Conservation (phyloP, 2,888 invertebrate species). For the Noctua comes region DNA sequence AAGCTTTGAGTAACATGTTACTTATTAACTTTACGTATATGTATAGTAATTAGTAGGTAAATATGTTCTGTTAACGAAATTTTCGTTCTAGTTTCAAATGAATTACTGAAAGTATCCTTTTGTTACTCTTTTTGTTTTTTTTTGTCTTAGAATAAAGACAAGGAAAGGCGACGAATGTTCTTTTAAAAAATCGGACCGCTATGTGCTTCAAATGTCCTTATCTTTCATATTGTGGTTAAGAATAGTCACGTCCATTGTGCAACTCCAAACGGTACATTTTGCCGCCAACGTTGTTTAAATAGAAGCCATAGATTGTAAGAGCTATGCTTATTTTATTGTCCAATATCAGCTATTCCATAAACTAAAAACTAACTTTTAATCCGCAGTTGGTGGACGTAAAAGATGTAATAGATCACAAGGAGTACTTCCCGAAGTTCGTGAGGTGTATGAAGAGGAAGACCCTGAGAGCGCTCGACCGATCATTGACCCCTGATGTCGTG, state of each 20-base stretch:
- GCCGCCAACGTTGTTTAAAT: not conserved
- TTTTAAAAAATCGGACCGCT: not conserved
- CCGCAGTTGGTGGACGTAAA: conserved; percentile 84
- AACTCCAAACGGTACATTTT: not conserved
- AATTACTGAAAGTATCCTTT: not conserved
- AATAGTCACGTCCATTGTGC: not conserved
- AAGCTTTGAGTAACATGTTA: not conserved
- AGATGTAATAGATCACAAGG: conserved; percentile 85
- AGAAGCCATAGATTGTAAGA: not conserved
- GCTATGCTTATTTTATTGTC: too few relatives aligned
- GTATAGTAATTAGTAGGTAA: not conserved
- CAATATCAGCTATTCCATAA: not conserved
- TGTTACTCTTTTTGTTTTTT: not conserved
- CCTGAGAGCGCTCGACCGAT: conserved; percentile 90
- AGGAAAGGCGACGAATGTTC: not conserved
- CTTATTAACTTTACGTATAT: not conserved
- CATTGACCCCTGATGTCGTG: conserved; percentile 91
- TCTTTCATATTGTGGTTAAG: not conserved
- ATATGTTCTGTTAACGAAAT: not conserved
- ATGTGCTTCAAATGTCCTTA: not conserved
- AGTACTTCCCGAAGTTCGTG: conserved; percentile 87
- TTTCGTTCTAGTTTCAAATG: not conserved
- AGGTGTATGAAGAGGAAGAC: conserved; percentile 89
- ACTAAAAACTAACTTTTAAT: not conserved
- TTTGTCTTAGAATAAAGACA: too few relatives aligned